Evolutionary conservation across 2,797 vertebrate genomes (phyloP).

Genomic region (Meda fulgida): DNA sequence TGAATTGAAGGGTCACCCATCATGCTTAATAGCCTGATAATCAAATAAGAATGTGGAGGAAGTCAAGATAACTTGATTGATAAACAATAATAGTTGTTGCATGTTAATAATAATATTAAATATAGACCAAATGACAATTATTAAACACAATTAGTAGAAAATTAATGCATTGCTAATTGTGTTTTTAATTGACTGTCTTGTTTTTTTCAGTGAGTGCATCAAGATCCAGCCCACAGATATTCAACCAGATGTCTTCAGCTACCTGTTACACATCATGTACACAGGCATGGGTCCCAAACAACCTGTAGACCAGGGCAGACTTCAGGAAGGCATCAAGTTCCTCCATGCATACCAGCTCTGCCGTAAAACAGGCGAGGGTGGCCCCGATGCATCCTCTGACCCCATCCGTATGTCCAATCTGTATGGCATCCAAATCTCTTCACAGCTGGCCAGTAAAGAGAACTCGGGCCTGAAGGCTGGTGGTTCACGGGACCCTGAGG

Average conservation of each 20-base stretch:
- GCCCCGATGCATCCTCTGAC: slow-evolving; percentile 78
- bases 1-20: not conserved
- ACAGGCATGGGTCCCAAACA: slow-evolving; percentile 93
- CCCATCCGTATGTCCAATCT: slow-evolving; percentile 90
- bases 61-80: not conserved
- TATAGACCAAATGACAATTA: not conserved
- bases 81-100: not conserved
- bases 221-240: slow-evolving; percentile 98
- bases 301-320: slow-evolving; percentile 86
- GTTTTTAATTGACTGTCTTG: not conserved
- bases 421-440: slow-evolving; percentile 98
- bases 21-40: not conserved
- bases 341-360: slow-evolving; percentile 94
- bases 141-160: not conserved
- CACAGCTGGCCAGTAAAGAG: slow-evolving; percentile 86
- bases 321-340: slow-evolving; percentile 96
- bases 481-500: slow-evolving; percentile 63
- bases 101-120: not conserved
- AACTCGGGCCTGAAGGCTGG: slow-evolving; percentile 74
- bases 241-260: slow-evolving; percentile 98
- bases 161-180: not conserved
- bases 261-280: slow-evolving; percentile 98
- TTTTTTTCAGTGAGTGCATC: slow-evolving; percentile 89
- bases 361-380: slow-evolving; percentile 80
- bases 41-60: not conserved